These are phyloP conservation scores for Furnarius figulus DNA, from an alignment of 2,113 vertebrate species.

Conservation along the genomic window DNA sequence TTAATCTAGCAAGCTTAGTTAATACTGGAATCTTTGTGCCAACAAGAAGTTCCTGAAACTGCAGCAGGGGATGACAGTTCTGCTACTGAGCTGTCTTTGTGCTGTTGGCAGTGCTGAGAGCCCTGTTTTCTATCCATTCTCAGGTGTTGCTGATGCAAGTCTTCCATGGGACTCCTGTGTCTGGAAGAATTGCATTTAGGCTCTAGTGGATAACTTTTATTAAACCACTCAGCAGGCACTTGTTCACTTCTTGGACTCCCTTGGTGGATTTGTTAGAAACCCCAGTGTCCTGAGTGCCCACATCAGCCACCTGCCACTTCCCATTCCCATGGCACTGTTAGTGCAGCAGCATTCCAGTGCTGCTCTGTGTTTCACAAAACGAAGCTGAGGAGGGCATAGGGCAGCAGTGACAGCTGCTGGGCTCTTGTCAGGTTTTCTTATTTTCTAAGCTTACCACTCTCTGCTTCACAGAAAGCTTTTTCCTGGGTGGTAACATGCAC, in stretches of 20 bases:
- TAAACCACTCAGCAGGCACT: background rate
- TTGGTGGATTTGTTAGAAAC: background rate
- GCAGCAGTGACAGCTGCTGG: background rate
- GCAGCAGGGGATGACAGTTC: background rate
- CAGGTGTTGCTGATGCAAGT: background rate
- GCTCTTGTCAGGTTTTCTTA: background rate
- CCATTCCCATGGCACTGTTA: background rate
- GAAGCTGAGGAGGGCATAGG: background rate
- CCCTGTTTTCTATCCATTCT: background rate
- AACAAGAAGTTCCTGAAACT: background rate
- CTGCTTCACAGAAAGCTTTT: background rate
- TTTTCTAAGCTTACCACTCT: background rate
- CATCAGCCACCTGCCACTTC: background rate
- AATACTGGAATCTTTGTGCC: background rate
- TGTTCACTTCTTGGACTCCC: background rate
- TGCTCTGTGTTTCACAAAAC: background rate
- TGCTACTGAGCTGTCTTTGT: background rate
- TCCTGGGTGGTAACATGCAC: background rate
- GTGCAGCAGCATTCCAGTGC: background rate
- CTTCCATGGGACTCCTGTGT: background rate
- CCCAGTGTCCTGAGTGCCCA: background rate
- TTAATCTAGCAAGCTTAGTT: background rate
- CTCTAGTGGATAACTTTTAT: background rate
- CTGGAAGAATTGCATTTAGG: background rate
- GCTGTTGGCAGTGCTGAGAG: background rate